phyloP scores from a whole-genome alignment of 2,797 vertebrate genomes.

The Gambelia wislizenii region DNA sequence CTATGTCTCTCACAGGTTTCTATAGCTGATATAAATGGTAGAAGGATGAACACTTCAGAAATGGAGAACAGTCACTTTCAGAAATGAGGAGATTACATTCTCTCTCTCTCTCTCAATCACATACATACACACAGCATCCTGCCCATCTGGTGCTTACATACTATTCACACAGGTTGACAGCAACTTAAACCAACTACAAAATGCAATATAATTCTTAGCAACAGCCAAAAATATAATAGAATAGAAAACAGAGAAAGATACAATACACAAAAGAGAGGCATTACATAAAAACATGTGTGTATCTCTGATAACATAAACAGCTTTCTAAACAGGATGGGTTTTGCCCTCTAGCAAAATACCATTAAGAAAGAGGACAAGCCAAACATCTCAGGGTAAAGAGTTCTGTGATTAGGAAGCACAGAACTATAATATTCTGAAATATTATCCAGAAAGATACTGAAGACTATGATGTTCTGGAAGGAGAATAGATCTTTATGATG shows the following conservation, averaged over 20 bases:
- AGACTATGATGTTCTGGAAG: neutral
- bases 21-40: no score
- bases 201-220: neutral
- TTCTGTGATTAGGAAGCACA: neutral
- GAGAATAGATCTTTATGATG: neutral
- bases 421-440: neutral
- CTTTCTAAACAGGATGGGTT: neutral
- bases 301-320: neutral
- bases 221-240: neutral
- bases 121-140: neutral
- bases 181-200: neutral
- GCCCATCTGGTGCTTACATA: no score
- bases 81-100: neutral
- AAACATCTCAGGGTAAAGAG: neutral
- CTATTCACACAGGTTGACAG: neutral
- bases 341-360: neutral
- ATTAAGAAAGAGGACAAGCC: neutral
- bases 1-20: neutral
- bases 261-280: neutral
- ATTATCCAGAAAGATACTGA: neutral
- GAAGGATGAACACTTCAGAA: neutral
- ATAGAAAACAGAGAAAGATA: neutral
- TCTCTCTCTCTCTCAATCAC: neutral
- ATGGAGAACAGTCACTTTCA: neutral
- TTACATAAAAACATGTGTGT: neutral